A percentile compares a stretch with the other conserved stretches of the same genome.
Evolutionary conservation across 2,888 invertebrate species (phyloP).

Genomic region (Sarcophaga rosellei): DNA sequence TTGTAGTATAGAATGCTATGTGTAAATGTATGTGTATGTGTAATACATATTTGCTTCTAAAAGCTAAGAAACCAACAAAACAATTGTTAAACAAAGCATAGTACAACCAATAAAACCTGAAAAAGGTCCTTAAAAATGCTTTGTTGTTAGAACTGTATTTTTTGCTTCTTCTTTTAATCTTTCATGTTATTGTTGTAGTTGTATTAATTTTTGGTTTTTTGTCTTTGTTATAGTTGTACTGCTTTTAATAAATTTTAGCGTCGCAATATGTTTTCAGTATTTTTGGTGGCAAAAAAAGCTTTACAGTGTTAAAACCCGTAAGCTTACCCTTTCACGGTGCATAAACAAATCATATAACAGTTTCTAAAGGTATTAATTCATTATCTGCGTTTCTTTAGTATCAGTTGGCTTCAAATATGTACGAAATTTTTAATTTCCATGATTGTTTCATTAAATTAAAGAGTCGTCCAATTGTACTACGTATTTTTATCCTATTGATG

Average conservation of each 20-base stretch:
- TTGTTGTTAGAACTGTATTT: constrained; percentile 5
- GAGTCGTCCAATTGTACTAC: no score
- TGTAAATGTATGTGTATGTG: not conserved
- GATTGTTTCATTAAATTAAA: no score
- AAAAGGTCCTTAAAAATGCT: constrained; percentile 52
- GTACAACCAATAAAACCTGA: constrained; percentile 17
- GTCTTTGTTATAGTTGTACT: not conserved
- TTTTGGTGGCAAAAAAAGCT: constrained; percentile 54
- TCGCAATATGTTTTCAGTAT: constrained; percentile 40
- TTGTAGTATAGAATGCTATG: not conserved
- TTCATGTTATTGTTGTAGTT: not conserved
- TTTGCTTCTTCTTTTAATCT: constrained; percentile 1
- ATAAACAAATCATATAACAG: not conserved
- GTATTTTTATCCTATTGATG: no score
- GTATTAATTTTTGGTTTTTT: constrained; percentile 3
- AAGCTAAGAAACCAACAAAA: constrained; percentile 29
- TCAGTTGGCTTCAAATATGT: no score
- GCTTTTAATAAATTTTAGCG: constrained; percentile 29
- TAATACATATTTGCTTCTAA: constrained; percentile 26
- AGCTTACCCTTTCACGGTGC: constrained; percentile 11
- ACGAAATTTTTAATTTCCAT: no score
- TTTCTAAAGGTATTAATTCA: not conserved
- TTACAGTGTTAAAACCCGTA: constrained; percentile 29
- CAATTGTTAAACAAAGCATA: not conserved
- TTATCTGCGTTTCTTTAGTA: not conserved